These are phyloP conservation scores for Leucophenga maculata DNA, from an alignment of 2,888 invertebrate genomes.

Conservation along the genomic window DNA sequence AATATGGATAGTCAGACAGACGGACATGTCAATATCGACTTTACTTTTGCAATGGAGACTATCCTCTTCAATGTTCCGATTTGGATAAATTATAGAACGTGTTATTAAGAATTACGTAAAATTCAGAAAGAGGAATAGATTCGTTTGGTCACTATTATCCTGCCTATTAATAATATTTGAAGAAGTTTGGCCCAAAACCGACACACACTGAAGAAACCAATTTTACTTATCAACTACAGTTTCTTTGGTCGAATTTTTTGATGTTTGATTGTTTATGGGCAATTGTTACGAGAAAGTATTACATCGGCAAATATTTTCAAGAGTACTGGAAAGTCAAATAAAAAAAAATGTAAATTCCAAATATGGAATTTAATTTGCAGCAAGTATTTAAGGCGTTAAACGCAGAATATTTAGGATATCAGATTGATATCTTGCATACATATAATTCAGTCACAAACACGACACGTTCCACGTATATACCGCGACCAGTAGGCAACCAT, in stretches of 20 bases:
- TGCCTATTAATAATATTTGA: too few relatives aligned
- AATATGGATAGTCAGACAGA: too few relatives aligned
- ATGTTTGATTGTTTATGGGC: constrained; percentile 61
- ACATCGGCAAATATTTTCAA: not conserved
- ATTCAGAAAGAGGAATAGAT: too few relatives aligned
- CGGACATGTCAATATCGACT: too few relatives aligned
- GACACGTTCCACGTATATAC: constrained; percentile 96
- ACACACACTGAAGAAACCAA: too few relatives aligned
- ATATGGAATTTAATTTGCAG: not conserved
- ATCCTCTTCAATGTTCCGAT: too few relatives aligned
- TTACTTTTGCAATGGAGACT: too few relatives aligned
- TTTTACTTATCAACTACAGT: too few relatives aligned
- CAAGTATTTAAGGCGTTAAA: constrained; percentile 84
- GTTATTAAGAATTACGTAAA: too few relatives aligned
- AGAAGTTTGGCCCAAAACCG: too few relatives aligned
- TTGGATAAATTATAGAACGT: too few relatives aligned
- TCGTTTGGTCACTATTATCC: too few relatives aligned
- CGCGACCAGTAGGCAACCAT: constrained; percentile 97
- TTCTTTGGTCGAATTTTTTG: constrained; percentile 41
- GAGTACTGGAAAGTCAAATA: constrained; percentile 52
- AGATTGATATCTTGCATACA: constrained; percentile 98
- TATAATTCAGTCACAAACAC: constrained; percentile 98
- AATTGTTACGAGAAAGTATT: constrained; percentile 37
- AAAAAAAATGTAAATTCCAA: constrained; percentile 34
- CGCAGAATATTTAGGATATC: constrained; percentile 99